Conservation (phyloP, 2,113 vertebrate genomes). For the Vimba vimba region DNA sequence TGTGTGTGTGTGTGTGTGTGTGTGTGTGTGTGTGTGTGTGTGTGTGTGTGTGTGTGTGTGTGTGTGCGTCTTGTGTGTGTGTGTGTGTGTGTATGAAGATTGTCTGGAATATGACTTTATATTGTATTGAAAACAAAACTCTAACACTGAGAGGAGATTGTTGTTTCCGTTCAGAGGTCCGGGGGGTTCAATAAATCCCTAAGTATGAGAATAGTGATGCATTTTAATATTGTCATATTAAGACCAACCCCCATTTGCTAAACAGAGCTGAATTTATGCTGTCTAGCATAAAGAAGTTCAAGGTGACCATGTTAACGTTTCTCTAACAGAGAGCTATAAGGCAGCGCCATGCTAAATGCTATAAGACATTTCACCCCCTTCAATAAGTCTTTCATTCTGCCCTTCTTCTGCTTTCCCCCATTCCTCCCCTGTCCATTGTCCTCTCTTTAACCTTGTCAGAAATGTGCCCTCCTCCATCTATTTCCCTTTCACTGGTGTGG, state of each 20-base stretch:
- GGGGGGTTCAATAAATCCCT: background rate
- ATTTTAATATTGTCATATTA: background rate
- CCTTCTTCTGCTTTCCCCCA: conserved; percentile 34
- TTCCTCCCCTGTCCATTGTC: conserved; percentile 54
- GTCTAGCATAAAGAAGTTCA: background rate
- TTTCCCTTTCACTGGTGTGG: conserved; percentile 36
- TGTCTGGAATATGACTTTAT: background rate
- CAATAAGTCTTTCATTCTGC: background rate
- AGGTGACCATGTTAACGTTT: background rate
- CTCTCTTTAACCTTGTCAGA: conserved; percentile 77
- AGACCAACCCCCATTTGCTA: background rate
- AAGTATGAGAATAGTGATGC: background rate
- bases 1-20: too few relatives aligned
- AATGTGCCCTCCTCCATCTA: conserved; percentile 72
- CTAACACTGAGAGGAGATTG: background rate
- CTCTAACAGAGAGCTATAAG: background rate
- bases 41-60: too few relatives aligned
- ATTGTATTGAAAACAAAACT: background rate
- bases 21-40: too few relatives aligned
- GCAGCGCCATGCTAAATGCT: background rate
- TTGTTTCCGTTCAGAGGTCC: background rate
- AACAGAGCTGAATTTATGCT: background rate
- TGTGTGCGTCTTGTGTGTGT: fast-evolving
- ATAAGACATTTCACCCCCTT: conserved; percentile 13
- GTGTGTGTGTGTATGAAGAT: too few relatives aligned